phyloP scores from a whole-genome alignment of 2,888 invertebrate species.

The Euclidia mi region DNA sequence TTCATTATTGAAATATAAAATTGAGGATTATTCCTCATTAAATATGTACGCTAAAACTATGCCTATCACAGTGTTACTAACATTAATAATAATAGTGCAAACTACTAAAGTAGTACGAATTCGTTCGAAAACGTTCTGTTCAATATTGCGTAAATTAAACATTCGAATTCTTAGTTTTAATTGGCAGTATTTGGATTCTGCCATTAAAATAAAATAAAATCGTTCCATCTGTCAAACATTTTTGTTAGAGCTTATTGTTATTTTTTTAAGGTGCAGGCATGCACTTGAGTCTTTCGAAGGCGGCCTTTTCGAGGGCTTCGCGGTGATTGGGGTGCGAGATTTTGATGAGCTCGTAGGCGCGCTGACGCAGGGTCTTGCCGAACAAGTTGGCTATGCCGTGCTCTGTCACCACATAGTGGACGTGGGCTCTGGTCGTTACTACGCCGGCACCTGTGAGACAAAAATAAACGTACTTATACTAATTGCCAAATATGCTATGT shows the following conservation, averaged over 20 bases:
- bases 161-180: no score
- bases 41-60: neutral
- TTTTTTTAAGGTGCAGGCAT: constrained; percentile 92
- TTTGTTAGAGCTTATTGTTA: constrained; percentile 15
- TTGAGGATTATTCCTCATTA: no score
- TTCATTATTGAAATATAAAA: no score
- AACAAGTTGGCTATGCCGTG: constrained; percentile 97
- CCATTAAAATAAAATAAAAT: neutral
- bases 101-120: constrained; percentile 8
- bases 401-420: constrained; percentile 98
- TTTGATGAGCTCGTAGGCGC: constrained; percentile 96
- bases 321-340: constrained; percentile 97
- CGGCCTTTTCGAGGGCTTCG: constrained; percentile 95
- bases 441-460: constrained; percentile 96
- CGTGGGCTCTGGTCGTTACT: constrained; percentile 97
- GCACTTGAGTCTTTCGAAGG: constrained; percentile 95
- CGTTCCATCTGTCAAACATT: constrained; percentile 32
- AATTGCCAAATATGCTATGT: no score
- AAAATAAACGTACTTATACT: no score
- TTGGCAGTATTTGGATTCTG: neutral
- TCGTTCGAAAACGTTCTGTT: no score
- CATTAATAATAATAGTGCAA: constrained; percentile 7
- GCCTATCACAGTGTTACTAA: neutral
- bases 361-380: constrained; percentile 96
- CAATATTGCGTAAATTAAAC: no score